These are phyloP conservation scores for Bombyx mandarina DNA, from an alignment of 1,140 invertebrate genomes.

Conservation along the genomic window DNA sequence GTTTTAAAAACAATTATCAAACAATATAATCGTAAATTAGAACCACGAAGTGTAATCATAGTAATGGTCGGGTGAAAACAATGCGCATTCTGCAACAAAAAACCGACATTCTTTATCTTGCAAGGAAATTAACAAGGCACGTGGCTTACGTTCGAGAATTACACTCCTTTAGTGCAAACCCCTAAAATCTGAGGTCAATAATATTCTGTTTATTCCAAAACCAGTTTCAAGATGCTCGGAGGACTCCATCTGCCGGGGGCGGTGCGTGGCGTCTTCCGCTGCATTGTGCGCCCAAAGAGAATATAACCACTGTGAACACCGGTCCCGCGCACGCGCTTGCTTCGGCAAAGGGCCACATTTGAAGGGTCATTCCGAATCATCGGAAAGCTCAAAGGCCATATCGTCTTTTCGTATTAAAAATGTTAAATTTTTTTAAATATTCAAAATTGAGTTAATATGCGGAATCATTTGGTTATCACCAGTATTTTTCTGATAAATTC, in stretches of 20 bases:
- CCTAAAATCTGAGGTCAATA: slow-evolving; percentile 42
- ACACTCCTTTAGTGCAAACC: slow-evolving; percentile 21
- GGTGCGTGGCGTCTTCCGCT: slow-evolving; percentile 56
- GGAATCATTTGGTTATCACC: background rate
- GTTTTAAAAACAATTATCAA: background rate
- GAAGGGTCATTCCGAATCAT: too few relatives aligned
- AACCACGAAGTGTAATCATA: background rate
- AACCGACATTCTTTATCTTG: too few relatives aligned
- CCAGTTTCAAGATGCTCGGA: slow-evolving; percentile 41
- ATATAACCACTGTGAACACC: slow-evolving; percentile 15
- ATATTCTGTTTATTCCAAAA: slow-evolving; percentile 47
- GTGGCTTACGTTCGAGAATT: slow-evolving; percentile 8
- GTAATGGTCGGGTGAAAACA: too few relatives aligned
- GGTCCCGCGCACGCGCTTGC: slow-evolving; percentile 48
- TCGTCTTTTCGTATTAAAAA: too few relatives aligned
- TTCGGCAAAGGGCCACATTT: slow-evolving; percentile 20
- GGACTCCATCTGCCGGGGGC: slow-evolving; percentile 52
- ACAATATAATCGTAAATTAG: background rate
- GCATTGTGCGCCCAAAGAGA: slow-evolving; percentile 34
- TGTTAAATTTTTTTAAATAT: too few relatives aligned
- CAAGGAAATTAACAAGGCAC: slow-evolving; percentile 7
- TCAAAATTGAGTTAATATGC: background rate
- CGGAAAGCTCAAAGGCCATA: too few relatives aligned
- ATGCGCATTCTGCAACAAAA: too few relatives aligned
- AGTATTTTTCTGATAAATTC: background rate